These are phyloP conservation scores for Pseudorasbora parva DNA, from an alignment of 2,113 vertebrate genomes.

Conservation along the genomic window DNA sequence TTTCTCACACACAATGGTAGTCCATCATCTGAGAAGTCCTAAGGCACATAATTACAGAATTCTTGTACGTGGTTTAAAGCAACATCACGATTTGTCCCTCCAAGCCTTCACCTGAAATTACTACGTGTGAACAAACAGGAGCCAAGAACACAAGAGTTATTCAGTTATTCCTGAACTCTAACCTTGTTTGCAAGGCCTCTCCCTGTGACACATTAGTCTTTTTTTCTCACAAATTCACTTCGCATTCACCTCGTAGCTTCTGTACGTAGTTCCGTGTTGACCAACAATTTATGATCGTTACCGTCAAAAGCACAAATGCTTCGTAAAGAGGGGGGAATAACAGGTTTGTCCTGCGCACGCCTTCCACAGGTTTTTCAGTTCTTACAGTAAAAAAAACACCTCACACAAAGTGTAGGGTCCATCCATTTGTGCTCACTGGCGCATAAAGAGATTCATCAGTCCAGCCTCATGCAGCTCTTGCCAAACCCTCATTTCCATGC, in stretches of 20 bases:
- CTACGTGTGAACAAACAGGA: not conserved
- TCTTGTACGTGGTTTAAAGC: not conserved
- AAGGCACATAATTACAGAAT: not conserved
- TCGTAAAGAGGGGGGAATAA: not conserved
- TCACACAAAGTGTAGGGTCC: not conserved
- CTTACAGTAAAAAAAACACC: not conserved
- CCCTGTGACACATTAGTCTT: not conserved
- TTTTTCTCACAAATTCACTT: not conserved
- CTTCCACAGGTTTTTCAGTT: not conserved
- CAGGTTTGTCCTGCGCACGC: not conserved
- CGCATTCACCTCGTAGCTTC: not conserved
- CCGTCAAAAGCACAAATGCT: not conserved
- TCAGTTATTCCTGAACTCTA: not conserved
- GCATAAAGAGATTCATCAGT: slow-evolving; percentile 76
- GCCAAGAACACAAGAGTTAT: not conserved
- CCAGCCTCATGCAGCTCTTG: slow-evolving; percentile 71
- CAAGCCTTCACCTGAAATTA: not conserved
- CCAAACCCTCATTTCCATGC: slow-evolving; percentile 76
- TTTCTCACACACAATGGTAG: not conserved
- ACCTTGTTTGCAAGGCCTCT: not conserved
- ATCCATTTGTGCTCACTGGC: slow-evolving; percentile 16
- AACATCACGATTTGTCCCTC: not conserved
- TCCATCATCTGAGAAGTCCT: not conserved
- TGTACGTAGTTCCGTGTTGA: not conserved
- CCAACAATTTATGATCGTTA: not conserved